Evolutionary conservation across 1,140 invertebrate species (phyloP).

Genomic region (Listronotus oregonensis): DNA sequence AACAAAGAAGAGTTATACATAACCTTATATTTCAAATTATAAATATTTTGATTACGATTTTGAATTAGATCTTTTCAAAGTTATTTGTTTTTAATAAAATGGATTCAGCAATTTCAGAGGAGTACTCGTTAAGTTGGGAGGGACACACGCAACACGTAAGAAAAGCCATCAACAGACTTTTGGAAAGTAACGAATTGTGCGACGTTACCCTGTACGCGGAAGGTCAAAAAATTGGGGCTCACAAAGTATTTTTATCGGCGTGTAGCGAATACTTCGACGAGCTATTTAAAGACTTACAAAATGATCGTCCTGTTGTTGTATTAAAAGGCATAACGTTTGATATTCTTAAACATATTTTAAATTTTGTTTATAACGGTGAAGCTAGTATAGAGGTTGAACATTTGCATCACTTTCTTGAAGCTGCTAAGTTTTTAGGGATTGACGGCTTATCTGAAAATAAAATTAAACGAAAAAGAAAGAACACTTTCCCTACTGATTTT

Average conservation of each 20-base stretch:
- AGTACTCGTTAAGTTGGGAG: constrained; percentile 68
- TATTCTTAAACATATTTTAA: constrained; percentile 78
- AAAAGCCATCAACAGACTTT: constrained; percentile 75
- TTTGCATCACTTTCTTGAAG: constrained; percentile 66
- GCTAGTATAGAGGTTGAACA: constrained; percentile 71
- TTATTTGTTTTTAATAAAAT: not conserved
- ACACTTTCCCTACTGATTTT: not conserved
- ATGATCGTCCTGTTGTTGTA: constrained; percentile 84
- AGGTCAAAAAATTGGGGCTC: constrained; percentile 79
- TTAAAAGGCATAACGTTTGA: constrained; percentile 82
- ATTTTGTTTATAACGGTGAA: constrained; percentile 78
- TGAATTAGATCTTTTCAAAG: too few species aligned
- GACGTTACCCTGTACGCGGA: constrained; percentile 87
- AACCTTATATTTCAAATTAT: too few species aligned
- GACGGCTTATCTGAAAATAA: constrained; percentile 31
- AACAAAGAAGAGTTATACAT: too few species aligned
- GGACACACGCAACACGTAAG: constrained; percentile 76
- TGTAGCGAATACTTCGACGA: constrained; percentile 84
- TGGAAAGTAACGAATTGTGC: constrained; percentile 78
- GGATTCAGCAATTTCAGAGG: not conserved
- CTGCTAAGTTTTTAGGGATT: constrained; percentile 68
- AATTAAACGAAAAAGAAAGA: not conserved
- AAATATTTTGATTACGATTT: too few species aligned
- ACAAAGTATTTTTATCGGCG: constrained; percentile 83
- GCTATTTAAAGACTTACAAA: constrained; percentile 83